These are phyloP conservation scores for Oceanodroma tethys DNA, from an alignment of 2,113 vertebrate genomes.

Conservation along the genomic window DNA sequence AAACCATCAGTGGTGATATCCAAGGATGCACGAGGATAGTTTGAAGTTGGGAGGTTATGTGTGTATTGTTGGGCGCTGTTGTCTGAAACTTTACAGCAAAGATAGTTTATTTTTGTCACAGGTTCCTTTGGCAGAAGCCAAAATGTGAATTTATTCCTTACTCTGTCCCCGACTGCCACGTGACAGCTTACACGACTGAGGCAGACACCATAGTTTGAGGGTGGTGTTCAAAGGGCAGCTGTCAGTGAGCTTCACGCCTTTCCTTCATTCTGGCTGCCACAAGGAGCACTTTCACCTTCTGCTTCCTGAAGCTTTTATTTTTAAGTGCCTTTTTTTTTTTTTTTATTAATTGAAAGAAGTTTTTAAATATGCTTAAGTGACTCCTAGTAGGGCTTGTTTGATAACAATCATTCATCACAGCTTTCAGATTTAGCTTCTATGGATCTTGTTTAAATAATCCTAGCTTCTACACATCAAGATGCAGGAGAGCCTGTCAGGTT, in stretches of 20 bases:
- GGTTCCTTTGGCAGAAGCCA: neutral
- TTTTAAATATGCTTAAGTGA: neutral
- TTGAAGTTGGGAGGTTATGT: neutral
- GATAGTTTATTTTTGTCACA: neutral
- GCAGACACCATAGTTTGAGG: neutral
- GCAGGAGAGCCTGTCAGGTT: neutral
- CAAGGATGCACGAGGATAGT: neutral
- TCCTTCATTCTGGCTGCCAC: neutral
- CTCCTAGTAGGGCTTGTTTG: neutral
- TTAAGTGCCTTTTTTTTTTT: neutral
- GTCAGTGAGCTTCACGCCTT: neutral
- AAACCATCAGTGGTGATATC: neutral
- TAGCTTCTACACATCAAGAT: neutral
- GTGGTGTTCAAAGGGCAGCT: neutral
- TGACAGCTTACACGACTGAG: fast-evolving
- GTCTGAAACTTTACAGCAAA: neutral
- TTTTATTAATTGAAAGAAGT: neutral
- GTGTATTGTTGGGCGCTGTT: neutral
- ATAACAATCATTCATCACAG: neutral
- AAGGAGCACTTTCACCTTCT: neutral
- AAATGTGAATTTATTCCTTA: neutral
- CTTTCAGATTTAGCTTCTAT: neutral
- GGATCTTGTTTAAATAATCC: neutral
- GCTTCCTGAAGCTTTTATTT: neutral
- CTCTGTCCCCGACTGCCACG: fast-evolving